Conservation (phyloP, 2,888 invertebrate genomes). For the Troides helena region DNA sequence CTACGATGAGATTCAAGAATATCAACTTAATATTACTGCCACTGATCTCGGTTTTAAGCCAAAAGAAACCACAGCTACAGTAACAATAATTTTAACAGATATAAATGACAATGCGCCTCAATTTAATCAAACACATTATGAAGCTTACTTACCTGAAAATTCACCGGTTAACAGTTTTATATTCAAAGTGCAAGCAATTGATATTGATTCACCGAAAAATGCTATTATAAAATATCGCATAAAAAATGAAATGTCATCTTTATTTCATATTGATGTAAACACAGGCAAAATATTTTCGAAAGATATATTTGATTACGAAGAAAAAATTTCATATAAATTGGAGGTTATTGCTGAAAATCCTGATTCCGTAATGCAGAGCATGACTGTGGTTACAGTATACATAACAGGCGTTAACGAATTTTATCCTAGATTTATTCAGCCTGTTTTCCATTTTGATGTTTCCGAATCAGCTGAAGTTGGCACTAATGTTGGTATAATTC, state of each 20-base stretch:
- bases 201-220: constrained; percentile 93
- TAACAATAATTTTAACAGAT: constrained; percentile 93
- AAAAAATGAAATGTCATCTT: constrained; percentile 86
- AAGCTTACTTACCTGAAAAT: constrained; percentile 91
- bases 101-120: constrained; percentile 95
- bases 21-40: constrained; percentile 92
- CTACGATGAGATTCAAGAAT: constrained; percentile 91
- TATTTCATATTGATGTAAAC: constrained; percentile 88
- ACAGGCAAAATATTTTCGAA: constrained; percentile 88
- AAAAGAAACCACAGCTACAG: constrained; percentile 86
- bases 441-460: constrained; percentile 94
- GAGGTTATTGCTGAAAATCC: constrained; percentile 93
- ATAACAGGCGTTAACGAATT: constrained; percentile 94
- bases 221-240: constrained; percentile 92
- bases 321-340: constrained; percentile 85
- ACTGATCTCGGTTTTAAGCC: constrained; percentile 91
- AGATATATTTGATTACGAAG: constrained; percentile 92
- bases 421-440: constrained; percentile 92
- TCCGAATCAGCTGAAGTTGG: constrained; percentile 95
- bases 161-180: constrained; percentile 87
- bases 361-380: constrained; percentile 88
- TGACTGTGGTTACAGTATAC: constrained; percentile 85
- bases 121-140: constrained; percentile 88
- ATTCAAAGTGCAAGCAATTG: constrained; percentile 87
- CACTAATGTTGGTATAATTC: constrained; percentile 90